Conservation (phyloP, 2,113 vertebrate genomes). For the Passer domesticus region DNA sequence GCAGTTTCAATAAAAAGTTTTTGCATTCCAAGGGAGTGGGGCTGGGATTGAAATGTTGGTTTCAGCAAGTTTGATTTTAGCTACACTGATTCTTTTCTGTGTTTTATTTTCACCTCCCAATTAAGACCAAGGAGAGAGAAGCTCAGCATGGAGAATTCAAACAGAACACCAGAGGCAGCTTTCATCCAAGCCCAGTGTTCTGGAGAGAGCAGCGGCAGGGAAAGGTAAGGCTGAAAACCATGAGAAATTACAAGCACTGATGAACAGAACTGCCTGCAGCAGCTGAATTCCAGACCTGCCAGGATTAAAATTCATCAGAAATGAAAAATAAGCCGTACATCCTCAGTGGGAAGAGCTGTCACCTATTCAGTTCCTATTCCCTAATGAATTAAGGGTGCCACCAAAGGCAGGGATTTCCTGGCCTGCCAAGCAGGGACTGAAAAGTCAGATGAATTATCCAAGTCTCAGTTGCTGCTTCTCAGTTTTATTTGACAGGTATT, state of each 20-base stretch:
- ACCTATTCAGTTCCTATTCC: background rate
- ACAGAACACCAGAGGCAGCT: background rate
- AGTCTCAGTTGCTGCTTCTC: accelerated
- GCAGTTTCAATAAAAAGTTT: background rate
- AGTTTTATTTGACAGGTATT: background rate
- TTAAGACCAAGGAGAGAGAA: constrained; percentile 16
- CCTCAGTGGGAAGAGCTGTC: background rate
- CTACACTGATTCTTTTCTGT: background rate
- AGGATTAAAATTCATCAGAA: background rate
- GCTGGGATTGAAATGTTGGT: background rate
- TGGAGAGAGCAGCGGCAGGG: background rate
- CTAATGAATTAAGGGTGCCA: background rate
- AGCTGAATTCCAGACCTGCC: background rate
- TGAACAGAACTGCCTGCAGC: background rate
- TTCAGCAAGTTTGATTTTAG: background rate
- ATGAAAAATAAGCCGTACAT: background rate
- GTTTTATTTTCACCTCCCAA: background rate
- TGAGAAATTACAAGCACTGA: background rate
- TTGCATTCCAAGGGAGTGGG: background rate
- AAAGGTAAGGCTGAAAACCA: constrained; percentile 39
- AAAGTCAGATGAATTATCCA: background rate
- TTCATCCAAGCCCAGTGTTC: background rate
- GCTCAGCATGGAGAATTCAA: background rate
- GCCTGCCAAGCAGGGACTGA: background rate
- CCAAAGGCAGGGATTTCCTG: background rate